Evolutionary conservation across 2,797 vertebrate genomes (phyloP).

Genomic region (Tragopan temminckii): DNA sequence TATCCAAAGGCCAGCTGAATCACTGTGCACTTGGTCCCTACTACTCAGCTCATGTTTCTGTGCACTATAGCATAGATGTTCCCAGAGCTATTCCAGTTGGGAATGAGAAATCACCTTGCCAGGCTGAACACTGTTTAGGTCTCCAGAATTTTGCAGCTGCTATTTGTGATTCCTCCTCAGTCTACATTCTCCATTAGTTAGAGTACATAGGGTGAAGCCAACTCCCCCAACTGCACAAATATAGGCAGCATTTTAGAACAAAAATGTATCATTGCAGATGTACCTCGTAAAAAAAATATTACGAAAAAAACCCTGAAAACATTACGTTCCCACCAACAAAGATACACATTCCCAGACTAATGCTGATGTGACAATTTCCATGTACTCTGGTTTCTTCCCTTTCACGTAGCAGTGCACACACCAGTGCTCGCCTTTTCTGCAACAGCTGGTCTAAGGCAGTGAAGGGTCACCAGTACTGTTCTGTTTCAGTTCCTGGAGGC

Average conservation of each 20-base stretch:
- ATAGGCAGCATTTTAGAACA: background rate
- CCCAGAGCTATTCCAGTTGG: background rate
- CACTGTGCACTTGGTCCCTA: background rate
- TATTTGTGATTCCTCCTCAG: background rate
- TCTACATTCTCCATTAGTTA: background rate
- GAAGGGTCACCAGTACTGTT: constrained; percentile 1
- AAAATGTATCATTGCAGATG: background rate
- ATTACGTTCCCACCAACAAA: background rate
- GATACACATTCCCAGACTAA: background rate
- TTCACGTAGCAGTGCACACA: background rate
- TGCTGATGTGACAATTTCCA: background rate
- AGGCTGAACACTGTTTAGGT: background rate
- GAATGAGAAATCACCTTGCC: background rate
- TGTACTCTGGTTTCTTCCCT: background rate
- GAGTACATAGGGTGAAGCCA: background rate
- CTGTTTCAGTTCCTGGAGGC: constrained; percentile 20
- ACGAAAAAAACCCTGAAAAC: background rate
- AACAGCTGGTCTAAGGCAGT: constrained; percentile 3
- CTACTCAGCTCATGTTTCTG: background rate
- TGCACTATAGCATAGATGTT: background rate
- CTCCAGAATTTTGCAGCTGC: background rate
- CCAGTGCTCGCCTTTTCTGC: background rate
- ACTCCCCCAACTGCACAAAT: background rate
- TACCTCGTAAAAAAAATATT: background rate
- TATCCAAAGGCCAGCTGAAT: background rate